Evolutionary conservation across 2,797 vertebrate genomes (phyloP).

Genomic region (Chelmon rostratus): DNA sequence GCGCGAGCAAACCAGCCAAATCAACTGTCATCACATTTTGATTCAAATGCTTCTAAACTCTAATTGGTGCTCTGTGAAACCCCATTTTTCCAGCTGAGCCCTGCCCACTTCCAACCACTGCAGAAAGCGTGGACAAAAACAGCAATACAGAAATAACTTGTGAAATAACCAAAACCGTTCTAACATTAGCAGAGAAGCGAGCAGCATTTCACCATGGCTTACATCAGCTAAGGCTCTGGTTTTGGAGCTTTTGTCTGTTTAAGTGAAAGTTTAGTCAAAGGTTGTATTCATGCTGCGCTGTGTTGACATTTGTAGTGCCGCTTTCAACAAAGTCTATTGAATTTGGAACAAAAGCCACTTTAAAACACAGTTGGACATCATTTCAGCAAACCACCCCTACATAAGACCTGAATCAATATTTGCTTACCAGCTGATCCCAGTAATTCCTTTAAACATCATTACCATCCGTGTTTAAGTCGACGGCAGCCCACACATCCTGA

Average conservation of each 20-base stretch:
- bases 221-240: not conserved
- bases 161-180: not conserved
- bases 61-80: not conserved
- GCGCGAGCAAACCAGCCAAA: not conserved
- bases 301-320: not conserved
- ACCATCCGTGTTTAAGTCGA: slow-evolving; percentile 13
- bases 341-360: slow-evolving; percentile 6
- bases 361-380: not conserved
- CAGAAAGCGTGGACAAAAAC: not conserved
- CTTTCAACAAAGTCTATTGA: slow-evolving; percentile 25
- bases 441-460: slow-evolving; percentile 12
- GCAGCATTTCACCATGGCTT: not conserved
- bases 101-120: not conserved
- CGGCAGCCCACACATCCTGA: slow-evolving; percentile 13
- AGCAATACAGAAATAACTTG: not conserved
- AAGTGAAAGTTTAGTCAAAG: slow-evolving; percentile 14
- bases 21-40: not conserved
- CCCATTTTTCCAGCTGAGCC: not conserved
- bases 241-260: not conserved
- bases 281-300: not conserved
- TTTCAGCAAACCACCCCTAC: slow-evolving; percentile 44
- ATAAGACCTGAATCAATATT: slow-evolving; percentile 31
- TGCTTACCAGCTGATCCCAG: not conserved
- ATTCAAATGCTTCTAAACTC: not conserved
- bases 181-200: not conserved